Evolutionary conservation across 2,888 invertebrate species (phyloP), one percentile per base, ranked within the genome.

Genomic region (Nycteola revayana): DNA sequence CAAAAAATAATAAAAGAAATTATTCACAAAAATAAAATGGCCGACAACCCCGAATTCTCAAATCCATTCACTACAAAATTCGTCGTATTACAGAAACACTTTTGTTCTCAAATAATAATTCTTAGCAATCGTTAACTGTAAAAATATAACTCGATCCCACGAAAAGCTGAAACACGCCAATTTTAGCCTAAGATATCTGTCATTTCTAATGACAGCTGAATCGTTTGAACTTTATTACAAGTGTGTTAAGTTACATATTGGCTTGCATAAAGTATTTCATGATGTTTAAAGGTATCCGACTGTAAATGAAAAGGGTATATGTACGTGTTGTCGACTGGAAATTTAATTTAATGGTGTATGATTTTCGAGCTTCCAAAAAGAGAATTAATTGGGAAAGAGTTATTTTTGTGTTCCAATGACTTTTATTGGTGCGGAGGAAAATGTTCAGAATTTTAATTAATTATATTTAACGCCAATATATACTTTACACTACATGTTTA

Each of bases 301-400:
- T 60, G 64, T 55, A 47, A 58, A 59, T 62, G 66, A 63, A 38
- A 29, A 54, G 59, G 64, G 63, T 58, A 41, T 35, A 41, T 34
- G 25, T 39, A 49, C 36, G 41, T 30, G 38, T 45, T 54, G 39
- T 26, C 28, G 28, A 39, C 33, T 42, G 49, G 36, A 36, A 34
- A 54, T 40, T 42, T 49, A 54, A 49, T 55, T 45, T 32, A 25
- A 37, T 31, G 37, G 32, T 25, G 27, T 31, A 29, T 32, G 35
- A 36, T 39, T 36, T 42, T 42, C 9, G 25, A 23, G 23, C 35
- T 21, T 17, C 32, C 21, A 17, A 14, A 36, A 36, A 48, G 44
- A 29, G 37, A 51, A 48, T 52, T 30, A 44, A 36, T 40, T 24
- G 10, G 17, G 21, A n/a, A 2, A 21, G 21, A 7, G 7, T 21